These are phyloP conservation scores for Sesia apiformis DNA, from an alignment of 2,888 invertebrate genomes.

Conservation along the genomic window DNA sequence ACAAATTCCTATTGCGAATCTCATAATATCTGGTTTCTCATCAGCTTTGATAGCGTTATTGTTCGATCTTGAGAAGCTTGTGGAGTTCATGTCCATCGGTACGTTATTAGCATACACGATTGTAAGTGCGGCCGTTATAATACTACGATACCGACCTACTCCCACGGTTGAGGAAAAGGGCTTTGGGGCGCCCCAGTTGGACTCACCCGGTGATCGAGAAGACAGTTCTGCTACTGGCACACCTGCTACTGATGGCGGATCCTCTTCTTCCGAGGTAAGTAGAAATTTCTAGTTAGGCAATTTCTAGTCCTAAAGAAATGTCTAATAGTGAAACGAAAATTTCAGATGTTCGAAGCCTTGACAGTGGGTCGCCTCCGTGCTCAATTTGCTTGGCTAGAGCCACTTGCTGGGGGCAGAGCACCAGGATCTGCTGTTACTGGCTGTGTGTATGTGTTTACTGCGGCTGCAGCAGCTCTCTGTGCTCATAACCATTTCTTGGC, in stretches of 20 bases:
- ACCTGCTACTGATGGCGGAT: constrained; percentile 75
- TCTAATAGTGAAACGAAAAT: neutral
- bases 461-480: constrained; percentile 80
- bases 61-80: constrained; percentile 91
- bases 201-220: constrained; percentile 73
- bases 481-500: constrained; percentile 78
- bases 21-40: constrained; percentile 83
- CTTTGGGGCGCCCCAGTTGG: constrained; percentile 60
- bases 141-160: constrained; percentile 84
- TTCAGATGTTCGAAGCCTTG: constrained; percentile 74
- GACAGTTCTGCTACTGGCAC: constrained; percentile 77
- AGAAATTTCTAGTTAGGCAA: neutral
- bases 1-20: constrained; percentile 85
- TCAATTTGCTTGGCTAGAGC: constrained; percentile 83
- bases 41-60: constrained; percentile 87
- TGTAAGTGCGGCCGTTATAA: constrained; percentile 92
- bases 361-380: constrained; percentile 85
- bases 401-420: constrained; percentile 81
- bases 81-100: constrained; percentile 96
- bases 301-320: too few species aligned
- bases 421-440: constrained; percentile 84
- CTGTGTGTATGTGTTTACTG: constrained; percentile 81
- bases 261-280: constrained; percentile 71
- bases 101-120: constrained; percentile 92
- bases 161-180: constrained; percentile 63